These are phyloP conservation scores for Himalopsyche anomala DNA, from an alignment of 2,888 invertebrate species.

Conservation along the genomic window DNA sequence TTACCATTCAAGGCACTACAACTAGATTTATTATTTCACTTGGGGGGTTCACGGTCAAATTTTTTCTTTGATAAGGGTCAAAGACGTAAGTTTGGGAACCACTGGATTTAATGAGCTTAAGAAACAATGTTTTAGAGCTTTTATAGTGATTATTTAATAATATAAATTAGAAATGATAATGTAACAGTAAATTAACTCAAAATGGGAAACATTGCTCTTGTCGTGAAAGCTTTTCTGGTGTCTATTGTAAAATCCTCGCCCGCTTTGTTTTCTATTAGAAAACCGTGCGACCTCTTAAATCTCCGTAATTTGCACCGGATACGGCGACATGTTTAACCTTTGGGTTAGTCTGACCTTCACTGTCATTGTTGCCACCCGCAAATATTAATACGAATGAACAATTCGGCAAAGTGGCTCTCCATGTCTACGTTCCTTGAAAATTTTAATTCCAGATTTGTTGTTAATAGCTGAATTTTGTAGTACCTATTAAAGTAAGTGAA, in stretches of 20 bases:
- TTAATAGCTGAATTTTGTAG: background rate
- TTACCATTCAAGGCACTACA: too few relatives aligned
- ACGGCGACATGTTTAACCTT: background rate
- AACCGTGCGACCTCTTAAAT: background rate
- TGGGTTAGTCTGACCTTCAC: background rate
- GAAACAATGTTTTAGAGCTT: too few relatives aligned
- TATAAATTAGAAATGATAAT: too few relatives aligned
- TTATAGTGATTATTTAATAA: too few relatives aligned
- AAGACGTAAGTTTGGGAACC: too few relatives aligned
- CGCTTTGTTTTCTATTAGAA: background rate
- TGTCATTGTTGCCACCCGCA: background rate
- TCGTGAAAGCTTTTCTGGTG: too few relatives aligned
- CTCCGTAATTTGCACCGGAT: background rate
- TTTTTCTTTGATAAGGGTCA: too few relatives aligned
- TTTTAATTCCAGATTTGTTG: background rate
- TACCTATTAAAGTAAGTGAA: background rate
- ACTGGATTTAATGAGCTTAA: too few relatives aligned
- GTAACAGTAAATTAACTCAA: too few relatives aligned
- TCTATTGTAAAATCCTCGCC: background rate
- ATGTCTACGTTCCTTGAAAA: background rate
- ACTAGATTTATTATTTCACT: too few relatives aligned
- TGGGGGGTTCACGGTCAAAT: too few relatives aligned
- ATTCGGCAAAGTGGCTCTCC: background rate
- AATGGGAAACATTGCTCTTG: too few relatives aligned
- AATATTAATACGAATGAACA: slow-evolving; percentile 15